Conservation (phyloP, 2,113 vertebrate species). For the Clarias magur region DNA sequence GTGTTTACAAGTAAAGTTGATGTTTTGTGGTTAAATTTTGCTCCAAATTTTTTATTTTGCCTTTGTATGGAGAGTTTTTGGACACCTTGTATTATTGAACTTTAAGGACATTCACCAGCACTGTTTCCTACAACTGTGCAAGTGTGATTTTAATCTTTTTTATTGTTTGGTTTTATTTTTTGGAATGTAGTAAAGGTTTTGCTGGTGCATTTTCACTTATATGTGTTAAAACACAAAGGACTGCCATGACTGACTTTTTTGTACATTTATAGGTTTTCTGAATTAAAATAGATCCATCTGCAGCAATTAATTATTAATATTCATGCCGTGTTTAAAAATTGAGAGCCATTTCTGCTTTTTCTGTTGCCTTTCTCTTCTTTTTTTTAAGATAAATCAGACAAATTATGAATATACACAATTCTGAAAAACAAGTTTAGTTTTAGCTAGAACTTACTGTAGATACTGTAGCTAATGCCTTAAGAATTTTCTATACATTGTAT, state of each 20-base stretch:
- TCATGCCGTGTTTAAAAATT: background rate
- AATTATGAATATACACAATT: background rate
- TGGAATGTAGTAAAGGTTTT: background rate
- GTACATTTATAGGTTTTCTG: slow-evolving; percentile 40
- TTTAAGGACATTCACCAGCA: slow-evolving; percentile 35
- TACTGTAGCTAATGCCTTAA: no score
- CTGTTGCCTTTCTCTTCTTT: background rate
- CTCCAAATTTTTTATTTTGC: no score
- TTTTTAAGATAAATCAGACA: background rate
- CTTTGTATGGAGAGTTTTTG: no score
- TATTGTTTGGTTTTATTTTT: background rate
- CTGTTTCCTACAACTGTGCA: slow-evolving; percentile 17
- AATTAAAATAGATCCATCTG: slow-evolving; percentile 38
- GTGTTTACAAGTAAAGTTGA: no score
- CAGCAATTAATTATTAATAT: background rate
- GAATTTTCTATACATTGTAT: background rate
- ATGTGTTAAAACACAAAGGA: slow-evolving; percentile 18
- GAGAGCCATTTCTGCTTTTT: background rate
- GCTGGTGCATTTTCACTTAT: background rate
- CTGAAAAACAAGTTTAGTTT: background rate
- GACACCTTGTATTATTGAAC: background rate
- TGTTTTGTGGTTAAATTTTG: no score
- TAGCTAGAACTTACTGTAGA: background rate
- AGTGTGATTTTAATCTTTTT: background rate
- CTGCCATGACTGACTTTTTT: slow-evolving; percentile 12